A percentile compares a stretch with the other conserved stretches of the same genome.
phyloP scores from a whole-genome alignment of 1,140 invertebrate species.

The Nomia melanderi region DNA sequence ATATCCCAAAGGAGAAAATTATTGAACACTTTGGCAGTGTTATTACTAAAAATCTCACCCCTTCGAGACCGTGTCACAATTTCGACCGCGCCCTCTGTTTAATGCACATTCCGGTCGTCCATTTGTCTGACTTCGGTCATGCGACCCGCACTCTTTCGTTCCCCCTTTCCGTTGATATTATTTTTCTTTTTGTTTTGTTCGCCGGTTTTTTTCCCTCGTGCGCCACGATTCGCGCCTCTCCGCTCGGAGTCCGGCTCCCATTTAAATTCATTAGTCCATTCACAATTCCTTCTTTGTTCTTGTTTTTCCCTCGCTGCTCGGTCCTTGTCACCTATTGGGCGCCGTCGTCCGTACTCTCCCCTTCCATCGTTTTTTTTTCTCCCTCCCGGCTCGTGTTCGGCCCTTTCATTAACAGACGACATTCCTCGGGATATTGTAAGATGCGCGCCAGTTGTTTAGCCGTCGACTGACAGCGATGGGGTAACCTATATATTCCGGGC shows the following conservation, averaged over 20 bases:
- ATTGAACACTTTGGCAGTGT: neutral
- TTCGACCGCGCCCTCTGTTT: neutral
- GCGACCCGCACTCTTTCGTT: constrained; percentile 9
- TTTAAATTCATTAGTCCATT: constrained; percentile 53
- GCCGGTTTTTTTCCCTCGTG: too few species aligned
- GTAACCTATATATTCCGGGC: neutral
- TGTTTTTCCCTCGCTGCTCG: constrained; percentile 19
- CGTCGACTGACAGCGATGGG: neutral
- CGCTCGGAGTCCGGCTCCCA: constrained; percentile 19
- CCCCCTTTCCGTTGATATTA: neutral
- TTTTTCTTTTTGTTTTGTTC: neutral
- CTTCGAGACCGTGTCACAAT: neutral
- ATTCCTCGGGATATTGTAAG: neutral
- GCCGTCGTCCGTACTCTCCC: neutral
- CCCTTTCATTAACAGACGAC: constrained; percentile 12
- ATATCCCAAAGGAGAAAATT: neutral
- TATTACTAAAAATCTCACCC: neutral
- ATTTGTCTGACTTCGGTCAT: constrained; percentile 25
- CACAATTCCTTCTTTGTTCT: constrained; percentile 45
- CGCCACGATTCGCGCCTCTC: constrained; percentile 29
- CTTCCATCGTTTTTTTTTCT: neutral
- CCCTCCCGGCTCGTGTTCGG: neutral
- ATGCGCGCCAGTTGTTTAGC: neutral
- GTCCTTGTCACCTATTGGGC: constrained; percentile 36
- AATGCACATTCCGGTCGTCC: neutral